Evolutionary conservation across 2,888 invertebrate species (phyloP), one percentile per base, ranked within the genome.

Genomic region (Melanostoma scalare): DNA sequence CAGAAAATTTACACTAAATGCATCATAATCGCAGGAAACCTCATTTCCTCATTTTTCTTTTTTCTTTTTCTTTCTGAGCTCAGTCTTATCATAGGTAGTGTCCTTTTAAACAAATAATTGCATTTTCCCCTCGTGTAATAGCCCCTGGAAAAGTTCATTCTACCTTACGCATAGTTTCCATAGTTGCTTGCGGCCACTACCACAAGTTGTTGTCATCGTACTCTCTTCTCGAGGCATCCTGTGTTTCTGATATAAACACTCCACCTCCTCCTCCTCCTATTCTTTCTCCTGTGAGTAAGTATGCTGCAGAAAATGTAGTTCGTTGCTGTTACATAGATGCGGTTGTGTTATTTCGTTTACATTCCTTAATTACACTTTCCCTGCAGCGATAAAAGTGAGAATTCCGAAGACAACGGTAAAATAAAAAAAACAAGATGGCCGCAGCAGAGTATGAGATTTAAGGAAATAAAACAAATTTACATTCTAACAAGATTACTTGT

Each of bases 391-490:
- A 68, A 71, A 53, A 65, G 55, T 20, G 58, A 58, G 65, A 76
- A 58, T 53, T 65, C 33, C 65, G 9, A 50, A 63, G 50, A 63
- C 63, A 63, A 63, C 63, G 63, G 50, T 20, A 55, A 38, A 38
- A 60, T 8, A 31, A 60, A 40, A 46, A 53, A 36, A 10, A 42
- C 42, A 46, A 68, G 68, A 40, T 58, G 30, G 38, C 48, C 50
- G 63, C 61, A 55, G 48, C 55, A 65, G 55, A 69, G 56, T 50
- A 61, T 63, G 56, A 69, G 63, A 82, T 78, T 82, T 82, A 82
- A 53, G 53, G 48, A 78, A 74, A 84, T 79, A 74, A 84, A 79
- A 84, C 56, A 74, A 84, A 84, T 84, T 79, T 74, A 48, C 78
- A 71, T 79, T 79, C 53, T 65, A 71, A 53, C 74, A 42, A 42